A percentile compares a stretch with the other conserved stretches of the same genome.
phyloP scores from a whole-genome alignment of 2,888 invertebrate genomes.

The Synergus gifuensis region DNA sequence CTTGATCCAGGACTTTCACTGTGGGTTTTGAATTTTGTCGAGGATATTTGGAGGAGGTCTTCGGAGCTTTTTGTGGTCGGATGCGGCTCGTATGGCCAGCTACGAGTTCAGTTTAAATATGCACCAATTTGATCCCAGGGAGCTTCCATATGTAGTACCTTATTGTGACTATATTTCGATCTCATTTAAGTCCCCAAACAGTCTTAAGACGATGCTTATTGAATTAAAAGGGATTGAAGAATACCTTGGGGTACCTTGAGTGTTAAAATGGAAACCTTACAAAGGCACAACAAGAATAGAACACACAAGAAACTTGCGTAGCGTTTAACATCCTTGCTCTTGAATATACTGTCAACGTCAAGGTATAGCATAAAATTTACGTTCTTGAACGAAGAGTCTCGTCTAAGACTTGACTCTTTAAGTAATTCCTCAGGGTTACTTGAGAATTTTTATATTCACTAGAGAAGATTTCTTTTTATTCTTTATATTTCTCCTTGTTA shows the following conservation, averaged over 20 bases:
- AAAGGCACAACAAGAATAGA: slow-evolving; percentile 64
- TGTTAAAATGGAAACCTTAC: slow-evolving; percentile 71
- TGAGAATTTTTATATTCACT: not conserved
- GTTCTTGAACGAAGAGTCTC: slow-evolving; percentile 51
- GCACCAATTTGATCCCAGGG: slow-evolving; percentile 56
- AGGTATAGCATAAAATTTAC: slow-evolving; percentile 45
- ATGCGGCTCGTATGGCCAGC: slow-evolving; percentile 70
- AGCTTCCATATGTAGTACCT: slow-evolving; percentile 68
- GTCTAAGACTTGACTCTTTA: not conserved
- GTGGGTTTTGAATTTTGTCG: slow-evolving; percentile 61
- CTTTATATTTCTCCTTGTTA: too few relatives aligned
- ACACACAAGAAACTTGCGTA: slow-evolving; percentile 53
- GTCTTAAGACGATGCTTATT: slow-evolving; percentile 75
- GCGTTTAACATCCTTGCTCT: slow-evolving; percentile 52
- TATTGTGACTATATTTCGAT: slow-evolving; percentile 59
- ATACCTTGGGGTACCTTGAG: slow-evolving; percentile 73
- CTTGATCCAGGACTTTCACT: slow-evolving; percentile 55
- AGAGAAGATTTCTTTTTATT: too few relatives aligned
- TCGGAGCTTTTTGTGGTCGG: slow-evolving; percentile 65
- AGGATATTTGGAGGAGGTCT: slow-evolving; percentile 62
- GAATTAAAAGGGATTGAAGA: slow-evolving; percentile 74
- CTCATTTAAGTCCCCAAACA: slow-evolving; percentile 73
- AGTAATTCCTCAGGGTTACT: not conserved
- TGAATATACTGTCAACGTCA: slow-evolving; percentile 5
- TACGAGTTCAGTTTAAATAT: slow-evolving; percentile 68